Conservation (phyloP, 1,140 invertebrate genomes). For the Planococcus citri region DNA sequence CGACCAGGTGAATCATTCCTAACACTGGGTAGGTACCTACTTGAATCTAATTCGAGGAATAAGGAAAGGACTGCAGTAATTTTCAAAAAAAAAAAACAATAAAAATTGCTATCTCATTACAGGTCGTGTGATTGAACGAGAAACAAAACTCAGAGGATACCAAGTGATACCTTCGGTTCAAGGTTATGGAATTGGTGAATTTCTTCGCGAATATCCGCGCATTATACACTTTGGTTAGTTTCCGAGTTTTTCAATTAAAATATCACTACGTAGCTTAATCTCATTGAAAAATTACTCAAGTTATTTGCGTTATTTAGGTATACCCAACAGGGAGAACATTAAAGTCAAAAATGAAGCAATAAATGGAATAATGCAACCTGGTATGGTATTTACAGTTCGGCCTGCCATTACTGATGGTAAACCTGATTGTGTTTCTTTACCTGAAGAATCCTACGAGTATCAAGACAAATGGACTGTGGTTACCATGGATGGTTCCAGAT, state of each 20-base stretch:
- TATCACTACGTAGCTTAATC: no score
- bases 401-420: constrained; percentile 68
- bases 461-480: constrained; percentile 85
- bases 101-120: no score
- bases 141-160: constrained; percentile 36
- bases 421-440: constrained; percentile 43
- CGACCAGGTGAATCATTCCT: constrained; percentile 57
- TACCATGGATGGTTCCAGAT: constrained; percentile 59
- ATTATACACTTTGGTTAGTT: constrained; percentile 51
- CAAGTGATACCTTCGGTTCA: constrained; percentile 64
- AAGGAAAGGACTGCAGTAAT: no score
- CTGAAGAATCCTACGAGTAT: no score
- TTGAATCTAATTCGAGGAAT: no score
- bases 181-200: constrained; percentile 84
- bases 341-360: no score
- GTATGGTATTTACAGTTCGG: constrained; percentile 91
- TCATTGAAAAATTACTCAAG: no score
- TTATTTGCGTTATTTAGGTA: no score
- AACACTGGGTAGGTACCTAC: constrained; percentile 50
- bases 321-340: no score
- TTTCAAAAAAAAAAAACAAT: no score
- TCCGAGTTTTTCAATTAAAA: no score
- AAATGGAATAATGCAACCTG: constrained; percentile 70
- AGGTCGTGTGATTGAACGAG: background rate
- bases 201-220: constrained; percentile 85